Percentiles rank a stretch among this genome's conserved stretches.
Evolutionary conservation across 2,113 vertebrate genomes (phyloP).

Genomic region (Cynoglossus semilaevis): DNA sequence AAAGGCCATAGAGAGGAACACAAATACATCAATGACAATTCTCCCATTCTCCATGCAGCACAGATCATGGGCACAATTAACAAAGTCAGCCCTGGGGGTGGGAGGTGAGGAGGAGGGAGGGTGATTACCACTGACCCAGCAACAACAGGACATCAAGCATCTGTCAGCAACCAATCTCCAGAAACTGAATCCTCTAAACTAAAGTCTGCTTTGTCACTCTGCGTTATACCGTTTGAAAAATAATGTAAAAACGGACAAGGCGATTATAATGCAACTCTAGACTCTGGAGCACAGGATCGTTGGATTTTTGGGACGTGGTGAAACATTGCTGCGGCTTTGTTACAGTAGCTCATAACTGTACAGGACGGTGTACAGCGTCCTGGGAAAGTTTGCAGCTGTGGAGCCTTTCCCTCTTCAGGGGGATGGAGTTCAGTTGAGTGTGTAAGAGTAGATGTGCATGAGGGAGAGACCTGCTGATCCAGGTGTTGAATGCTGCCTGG

Average conservation of each 20-base stretch:
- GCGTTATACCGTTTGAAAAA: conserved; percentile 50
- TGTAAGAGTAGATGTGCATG: conserved; percentile 61
- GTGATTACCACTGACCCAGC: conserved; percentile 28
- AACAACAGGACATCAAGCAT: conserved; percentile 44
- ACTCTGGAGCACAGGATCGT: conserved; percentile 25
- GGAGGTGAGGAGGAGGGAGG: background rate
- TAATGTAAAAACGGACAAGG: conserved; percentile 43
- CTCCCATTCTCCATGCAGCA: conserved; percentile 26
- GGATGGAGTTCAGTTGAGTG: conserved; percentile 59
- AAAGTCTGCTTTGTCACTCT: conserved; percentile 30
- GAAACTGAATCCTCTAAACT: conserved; percentile 42
- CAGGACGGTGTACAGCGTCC: conserved; percentile 35
- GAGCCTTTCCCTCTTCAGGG: conserved; percentile 44
- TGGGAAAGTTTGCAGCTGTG: conserved; percentile 66
- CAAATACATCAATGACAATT: conserved; percentile 53
- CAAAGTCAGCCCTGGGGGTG: conserved; percentile 24
- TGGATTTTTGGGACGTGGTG: conserved; percentile 49
- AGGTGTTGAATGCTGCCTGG: conserved; percentile 68
- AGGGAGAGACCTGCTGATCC: conserved; percentile 66
- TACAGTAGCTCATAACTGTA: conserved; percentile 47
- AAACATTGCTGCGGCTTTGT: conserved; percentile 39
- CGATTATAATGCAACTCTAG: conserved; percentile 43
- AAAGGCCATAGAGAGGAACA: conserved; percentile 45
- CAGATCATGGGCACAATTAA: conserved; percentile 62
- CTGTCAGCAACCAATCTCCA: conserved; percentile 39